A percentile compares a stretch with the other conserved stretches of the same genome.
phyloP scores from a whole-genome alignment of 2,113 vertebrate species.

The Meles meles region DNA sequence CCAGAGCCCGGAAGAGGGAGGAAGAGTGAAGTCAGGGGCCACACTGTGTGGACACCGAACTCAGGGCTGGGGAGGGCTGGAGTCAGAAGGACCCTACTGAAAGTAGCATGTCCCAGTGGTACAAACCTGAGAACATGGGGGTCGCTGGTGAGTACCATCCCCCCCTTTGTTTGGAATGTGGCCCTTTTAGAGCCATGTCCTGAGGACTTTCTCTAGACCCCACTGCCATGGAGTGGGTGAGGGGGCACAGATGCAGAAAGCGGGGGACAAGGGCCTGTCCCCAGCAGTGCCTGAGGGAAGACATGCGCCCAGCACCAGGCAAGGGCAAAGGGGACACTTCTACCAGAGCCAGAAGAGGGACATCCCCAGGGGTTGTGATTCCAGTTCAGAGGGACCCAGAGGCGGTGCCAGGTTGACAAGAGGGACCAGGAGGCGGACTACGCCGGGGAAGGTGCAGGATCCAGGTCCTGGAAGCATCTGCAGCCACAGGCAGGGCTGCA shows the following conservation, averaged over 20 bases:
- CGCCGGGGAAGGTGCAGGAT: not conserved
- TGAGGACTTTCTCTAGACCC: not conserved
- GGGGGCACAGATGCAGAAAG: no score
- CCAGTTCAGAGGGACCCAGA: not conserved
- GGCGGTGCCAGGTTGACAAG: not conserved
- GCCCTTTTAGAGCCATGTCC: not conserved
- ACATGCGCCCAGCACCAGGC: not conserved
- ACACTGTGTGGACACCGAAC: not conserved
- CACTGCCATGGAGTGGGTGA: not conserved
- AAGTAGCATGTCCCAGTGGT: not conserved
- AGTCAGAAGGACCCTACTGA: not conserved
- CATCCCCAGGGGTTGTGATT: accelerated
- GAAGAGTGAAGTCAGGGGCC: accelerated
- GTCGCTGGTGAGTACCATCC: not conserved
- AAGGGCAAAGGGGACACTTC: not conserved
- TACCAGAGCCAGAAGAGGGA: not conserved
- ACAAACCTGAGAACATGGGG: accelerated
- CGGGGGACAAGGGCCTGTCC: not conserved
- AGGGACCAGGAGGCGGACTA: not conserved
- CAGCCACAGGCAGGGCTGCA: accelerated
- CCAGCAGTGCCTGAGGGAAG: not conserved
- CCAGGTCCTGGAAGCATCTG: not conserved
- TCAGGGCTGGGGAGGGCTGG: not conserved
- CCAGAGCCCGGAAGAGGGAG: not conserved
- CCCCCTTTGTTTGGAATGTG: not conserved